Evolutionary conservation across 2,888 invertebrate genomes (phyloP), one percentile per base, ranked within the genome.

Genomic region (Tetheella fluctuosa): DNA sequence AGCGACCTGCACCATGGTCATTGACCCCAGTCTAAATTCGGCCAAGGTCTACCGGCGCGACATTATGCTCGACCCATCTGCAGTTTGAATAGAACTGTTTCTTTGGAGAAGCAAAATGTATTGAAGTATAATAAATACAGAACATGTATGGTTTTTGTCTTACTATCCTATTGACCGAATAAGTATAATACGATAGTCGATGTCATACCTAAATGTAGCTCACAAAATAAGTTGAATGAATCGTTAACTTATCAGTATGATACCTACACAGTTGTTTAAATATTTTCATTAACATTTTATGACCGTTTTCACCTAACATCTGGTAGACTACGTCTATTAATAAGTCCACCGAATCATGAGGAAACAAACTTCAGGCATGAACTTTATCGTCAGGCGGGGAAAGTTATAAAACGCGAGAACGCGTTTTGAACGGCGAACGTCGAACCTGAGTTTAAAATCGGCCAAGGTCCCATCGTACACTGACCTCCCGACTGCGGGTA

Each of bases 361-460:
- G 85, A 89, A 90, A 83, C 83, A 81, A 84, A 83, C 81, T 83
- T 81, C 80, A 79, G 79, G 81, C 84, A 78, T 85, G 85, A 90
- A 90, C 84, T 91, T 89, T 90, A 91, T 87, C 81, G 84, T 76
- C 83, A 79, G 74, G 77, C 83, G 86, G 80, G 81, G 81, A 91
- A 90, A 89, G 86, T 86, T 87, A 81, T 88, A 90, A 91, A 91
- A 88, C 85, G 82, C 62, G 61, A 70, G 70, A 74, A 72, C 74
- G 76, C 77, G 80, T 77, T 79, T 80, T 80, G 74, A 77, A 76
- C 79, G 71, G 68, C 79, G 90, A 86, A 77, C 90, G 77, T 84
- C 87, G 90, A 92, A 91, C 91, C 83, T 85, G 81, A 74, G 83
- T 85, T 87, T 84, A 84, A 91, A 91, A 86, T 92, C 91, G 92